Evolutionary conservation across 2,113 vertebrate species (phyloP).

Genomic region (Oenanthe melanoleuca): DNA sequence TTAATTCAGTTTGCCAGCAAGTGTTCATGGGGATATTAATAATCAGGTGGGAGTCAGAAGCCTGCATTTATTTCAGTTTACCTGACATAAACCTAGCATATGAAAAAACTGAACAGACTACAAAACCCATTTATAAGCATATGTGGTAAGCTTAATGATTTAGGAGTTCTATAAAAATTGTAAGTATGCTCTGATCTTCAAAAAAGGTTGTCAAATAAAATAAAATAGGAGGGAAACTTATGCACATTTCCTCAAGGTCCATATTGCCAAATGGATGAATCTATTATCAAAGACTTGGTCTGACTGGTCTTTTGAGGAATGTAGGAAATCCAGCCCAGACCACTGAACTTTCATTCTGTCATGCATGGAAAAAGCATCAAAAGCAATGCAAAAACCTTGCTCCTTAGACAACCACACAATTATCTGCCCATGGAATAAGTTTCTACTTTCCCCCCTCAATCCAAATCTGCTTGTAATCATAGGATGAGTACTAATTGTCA

Average conservation of each 20-base stretch:
- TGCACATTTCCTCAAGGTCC: slow-evolving; percentile 54
- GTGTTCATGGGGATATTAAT: not conserved
- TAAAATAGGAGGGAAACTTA: slow-evolving; percentile 43
- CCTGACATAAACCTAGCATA: slow-evolving; percentile 22
- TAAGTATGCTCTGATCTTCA: slow-evolving; percentile 58
- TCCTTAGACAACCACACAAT: not conserved
- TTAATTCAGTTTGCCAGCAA: not conserved
- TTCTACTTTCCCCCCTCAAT: not conserved
- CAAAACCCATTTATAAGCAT: slow-evolving; percentile 33
- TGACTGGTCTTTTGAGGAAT: slow-evolving; percentile 48
- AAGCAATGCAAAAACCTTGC: slow-evolving; percentile 49
- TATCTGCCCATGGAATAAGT: not conserved
- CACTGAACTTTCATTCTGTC: slow-evolving; percentile 24
- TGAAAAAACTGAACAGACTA: slow-evolving; percentile 33
- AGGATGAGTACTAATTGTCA: not conserved
- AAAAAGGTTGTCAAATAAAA: slow-evolving; percentile 48
- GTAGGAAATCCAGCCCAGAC: slow-evolving; percentile 54
- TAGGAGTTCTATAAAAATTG: slow-evolving; percentile 43
- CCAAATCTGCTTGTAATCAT: not conserved
- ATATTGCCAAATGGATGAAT: slow-evolving; percentile 44
- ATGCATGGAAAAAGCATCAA: slow-evolving; percentile 39
- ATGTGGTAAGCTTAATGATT: slow-evolving; percentile 5
- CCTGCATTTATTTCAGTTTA: slow-evolving; percentile 36
- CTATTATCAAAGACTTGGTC: slow-evolving; percentile 35
- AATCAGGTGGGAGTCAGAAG: not conserved